Conservation (phyloP, 2,113 vertebrate species). For the Nycticryphes semicollaris region DNA sequence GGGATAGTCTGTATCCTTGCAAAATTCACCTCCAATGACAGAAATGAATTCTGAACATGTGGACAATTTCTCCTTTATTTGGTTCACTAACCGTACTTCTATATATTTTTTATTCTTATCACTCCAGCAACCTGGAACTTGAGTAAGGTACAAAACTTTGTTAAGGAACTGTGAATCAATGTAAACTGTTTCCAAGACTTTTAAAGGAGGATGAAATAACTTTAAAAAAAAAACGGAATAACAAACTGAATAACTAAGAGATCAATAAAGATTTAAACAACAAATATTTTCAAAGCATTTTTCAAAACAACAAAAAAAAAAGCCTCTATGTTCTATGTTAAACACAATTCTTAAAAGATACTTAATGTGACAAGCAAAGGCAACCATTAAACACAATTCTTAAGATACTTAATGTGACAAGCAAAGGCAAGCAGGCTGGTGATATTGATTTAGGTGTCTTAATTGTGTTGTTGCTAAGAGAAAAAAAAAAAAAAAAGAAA, state of each 20-base stretch:
- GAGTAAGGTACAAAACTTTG: not conserved
- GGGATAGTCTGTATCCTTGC: too few relatives aligned
- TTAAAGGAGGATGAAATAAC: not conserved
- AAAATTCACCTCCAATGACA: too few relatives aligned
- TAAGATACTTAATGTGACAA: not conserved
- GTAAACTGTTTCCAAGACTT: not conserved
- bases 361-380: not conserved
- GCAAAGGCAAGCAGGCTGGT: not conserved
- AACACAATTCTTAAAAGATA: not conserved
- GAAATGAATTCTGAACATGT: not conserved
- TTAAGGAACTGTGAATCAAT: not conserved
- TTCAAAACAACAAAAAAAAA: not conserved
- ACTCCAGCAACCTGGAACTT: not conserved
- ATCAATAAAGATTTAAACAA: not conserved
- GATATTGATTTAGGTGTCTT: not conserved
- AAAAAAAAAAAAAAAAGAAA: not conserved
- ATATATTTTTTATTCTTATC: not conserved
- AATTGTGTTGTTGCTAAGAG: not conserved
- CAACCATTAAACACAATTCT: not conserved
- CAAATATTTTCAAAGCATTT: not conserved
- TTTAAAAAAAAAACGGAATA: not conserved
- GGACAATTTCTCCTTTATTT: not conserved
- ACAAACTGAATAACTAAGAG: not conserved
- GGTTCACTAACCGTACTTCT: not conserved
- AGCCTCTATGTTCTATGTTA: not conserved